Evolutionary conservation across 2,888 invertebrate genomes (phyloP), one percentile per base, ranked within the genome.

Genomic region (Lycaena phlaeas): DNA sequence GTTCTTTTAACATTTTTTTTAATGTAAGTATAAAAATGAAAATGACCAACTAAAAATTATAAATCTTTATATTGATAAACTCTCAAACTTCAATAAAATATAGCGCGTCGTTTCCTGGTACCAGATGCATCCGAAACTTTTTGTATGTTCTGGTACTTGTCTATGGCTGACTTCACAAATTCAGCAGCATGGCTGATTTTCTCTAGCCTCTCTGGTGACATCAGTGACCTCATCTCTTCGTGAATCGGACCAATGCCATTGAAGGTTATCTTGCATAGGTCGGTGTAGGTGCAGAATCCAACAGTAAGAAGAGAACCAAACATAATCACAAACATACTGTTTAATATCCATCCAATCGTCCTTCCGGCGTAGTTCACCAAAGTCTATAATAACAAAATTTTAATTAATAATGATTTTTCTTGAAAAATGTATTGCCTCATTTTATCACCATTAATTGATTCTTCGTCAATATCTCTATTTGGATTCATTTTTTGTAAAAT

Each of bases 91-190:
- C 37, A 46, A 38, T 41, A 39, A 12, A 39, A 40, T 34, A 50
- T 45, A 45, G 59, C 50, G 10, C 75, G 68, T 26, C 77, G 66
- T 51, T 57, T 59, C 49, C 68, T 68, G 14, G 50, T 52, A 3
- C 50, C 56, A 1, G 54, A 49, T 2, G 48, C 43, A 25, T 67
- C 66, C 4, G 64, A 50, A 0, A 75, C 66, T 45, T 68, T 66
- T 45, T 82, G 81, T 34, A 81, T 77, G 41, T 68, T 73, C 51
- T 82, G 77, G 48, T 89, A 90, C 56, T 88, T 88, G 38, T 88
- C 85, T 40, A 90, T 85, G 2, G 90, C 90, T 25, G 79, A 86
- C 52, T 87, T 86, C 1, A 90, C 87, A 28, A 90, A 81, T 4
- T 84, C 75, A 2, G 89, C 87, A 0, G 88, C 87, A 2, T 77